Conservation (phyloP, 1,140 invertebrate species). For the Bombus confusus region DNA sequence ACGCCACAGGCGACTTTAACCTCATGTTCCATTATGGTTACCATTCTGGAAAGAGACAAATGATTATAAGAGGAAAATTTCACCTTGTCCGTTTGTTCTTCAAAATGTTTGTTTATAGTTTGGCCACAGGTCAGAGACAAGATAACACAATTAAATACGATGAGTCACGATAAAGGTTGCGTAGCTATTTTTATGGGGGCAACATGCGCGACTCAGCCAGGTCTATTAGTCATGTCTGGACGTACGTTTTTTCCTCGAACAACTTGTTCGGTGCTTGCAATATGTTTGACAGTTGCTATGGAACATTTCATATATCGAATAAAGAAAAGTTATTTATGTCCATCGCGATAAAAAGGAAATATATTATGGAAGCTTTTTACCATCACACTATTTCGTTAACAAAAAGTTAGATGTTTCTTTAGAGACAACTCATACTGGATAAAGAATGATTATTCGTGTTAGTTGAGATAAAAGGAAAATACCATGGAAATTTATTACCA, state of each 20-base stretch:
- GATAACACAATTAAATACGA: constrained; percentile 39
- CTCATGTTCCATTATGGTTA: not conserved
- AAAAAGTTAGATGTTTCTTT: not conserved
- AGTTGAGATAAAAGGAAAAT: not conserved
- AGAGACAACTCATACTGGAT: not conserved
- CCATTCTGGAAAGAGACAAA: not conserved
- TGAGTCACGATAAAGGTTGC: constrained; percentile 29
- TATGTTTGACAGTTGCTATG: not conserved
- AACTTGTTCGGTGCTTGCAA: not conserved
- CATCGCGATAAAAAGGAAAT: not conserved
- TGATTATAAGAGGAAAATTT: not conserved
- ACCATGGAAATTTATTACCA: not conserved
- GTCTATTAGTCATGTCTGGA: constrained; percentile 14
- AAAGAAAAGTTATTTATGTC: not conserved
- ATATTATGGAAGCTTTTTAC: not conserved
- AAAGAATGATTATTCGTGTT: not conserved
- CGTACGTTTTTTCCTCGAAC: not conserved
- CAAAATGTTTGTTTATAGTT: not conserved
- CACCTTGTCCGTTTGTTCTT: not conserved
- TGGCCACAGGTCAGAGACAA: not conserved
- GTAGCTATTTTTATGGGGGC: not conserved
- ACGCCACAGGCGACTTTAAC: not conserved
- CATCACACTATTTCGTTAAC: not conserved
- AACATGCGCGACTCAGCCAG: not conserved
- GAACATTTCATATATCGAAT: not conserved